Percentiles rank a stretch among this genome's conserved stretches.
Conservation (phyloP, 2,888 invertebrate species). For the Herminia tarsipennalis region DNA sequence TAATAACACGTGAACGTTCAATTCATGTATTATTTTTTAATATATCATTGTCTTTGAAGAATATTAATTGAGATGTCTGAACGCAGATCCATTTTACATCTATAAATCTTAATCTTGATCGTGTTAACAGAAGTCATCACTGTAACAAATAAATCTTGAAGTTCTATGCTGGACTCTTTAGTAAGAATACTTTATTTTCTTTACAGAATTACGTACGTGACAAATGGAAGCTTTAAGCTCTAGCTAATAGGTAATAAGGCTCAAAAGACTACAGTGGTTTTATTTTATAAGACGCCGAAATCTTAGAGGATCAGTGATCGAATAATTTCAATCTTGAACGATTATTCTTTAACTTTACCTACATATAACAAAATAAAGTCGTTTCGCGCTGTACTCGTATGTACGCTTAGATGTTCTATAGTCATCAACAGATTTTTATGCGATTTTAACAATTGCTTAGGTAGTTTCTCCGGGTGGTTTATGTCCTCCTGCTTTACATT, state of each 20-base stretch:
- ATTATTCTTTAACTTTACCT: slow-evolving; percentile 8
- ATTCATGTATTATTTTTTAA: no score
- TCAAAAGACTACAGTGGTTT: slow-evolving; percentile 10
- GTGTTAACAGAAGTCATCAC: slow-evolving; percentile 23
- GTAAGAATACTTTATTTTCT: slow-evolving; percentile 23
- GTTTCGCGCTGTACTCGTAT: no score
- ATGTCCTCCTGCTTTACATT: no score
- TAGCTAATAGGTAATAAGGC: slow-evolving; percentile 22
- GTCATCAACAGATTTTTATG: no score
- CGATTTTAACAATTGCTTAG: no score
- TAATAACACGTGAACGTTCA: no score
- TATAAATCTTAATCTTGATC: slow-evolving; percentile 30
- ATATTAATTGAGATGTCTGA: slow-evolving; percentile 3
- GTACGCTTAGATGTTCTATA: no score
- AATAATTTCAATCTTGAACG: slow-evolving; percentile 15
- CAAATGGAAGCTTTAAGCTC: slow-evolving; percentile 24
- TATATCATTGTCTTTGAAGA: background rate
- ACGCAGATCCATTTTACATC: slow-evolving; percentile 7
- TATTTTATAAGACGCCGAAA: slow-evolving; percentile 9
- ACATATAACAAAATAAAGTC: no score
- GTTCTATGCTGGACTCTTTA: slow-evolving; percentile 36
- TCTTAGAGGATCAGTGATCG: slow-evolving; percentile 5
- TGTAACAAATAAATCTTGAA: slow-evolving; percentile 31
- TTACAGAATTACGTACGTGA: slow-evolving; percentile 22
- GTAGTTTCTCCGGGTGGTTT: no score